Evolutionary conservation across 1,140 invertebrate genomes (phyloP).

Genomic region (Microvelia longipes): DNA sequence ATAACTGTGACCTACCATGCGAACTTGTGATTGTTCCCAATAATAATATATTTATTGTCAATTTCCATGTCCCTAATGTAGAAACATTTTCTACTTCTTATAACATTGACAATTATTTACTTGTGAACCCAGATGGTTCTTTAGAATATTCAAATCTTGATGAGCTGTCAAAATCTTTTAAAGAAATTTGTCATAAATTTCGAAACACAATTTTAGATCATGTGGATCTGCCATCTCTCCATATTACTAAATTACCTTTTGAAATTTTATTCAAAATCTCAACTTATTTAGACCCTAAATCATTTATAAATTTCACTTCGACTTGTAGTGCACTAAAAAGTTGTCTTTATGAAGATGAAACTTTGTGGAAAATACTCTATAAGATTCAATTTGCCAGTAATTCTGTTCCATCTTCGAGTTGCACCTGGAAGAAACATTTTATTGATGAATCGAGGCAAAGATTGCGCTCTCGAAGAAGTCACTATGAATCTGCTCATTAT

Average conservation of each 20-base stretch:
- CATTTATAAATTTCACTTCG: background rate
- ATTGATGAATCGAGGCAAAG: background rate
- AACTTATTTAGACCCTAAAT: background rate
- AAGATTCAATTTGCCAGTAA: background rate
- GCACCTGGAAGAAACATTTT: slow-evolving; percentile 4
- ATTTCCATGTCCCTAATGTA: background rate
- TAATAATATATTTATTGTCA: background rate
- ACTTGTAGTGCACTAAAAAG: background rate
- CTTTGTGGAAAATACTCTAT: background rate
- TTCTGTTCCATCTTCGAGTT: background rate
- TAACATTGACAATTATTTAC: background rate
- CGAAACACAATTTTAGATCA: background rate
- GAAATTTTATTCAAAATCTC: background rate
- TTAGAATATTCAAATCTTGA: background rate
- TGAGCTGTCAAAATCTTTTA: background rate
- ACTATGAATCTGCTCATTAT: too few species aligned
- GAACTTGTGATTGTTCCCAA: background rate
- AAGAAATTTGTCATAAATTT: background rate
- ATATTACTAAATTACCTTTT: background rate
- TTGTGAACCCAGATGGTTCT: background rate
- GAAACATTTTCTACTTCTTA: background rate
- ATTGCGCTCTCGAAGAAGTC: too few species aligned
- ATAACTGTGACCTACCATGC: background rate
- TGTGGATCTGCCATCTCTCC: background rate
- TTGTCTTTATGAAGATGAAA: background rate